Evolutionary conservation across 1,140 invertebrate species (phyloP), one percentile per base, ranked within the genome.

Genomic region (Homalodisca vitripennis): DNA sequence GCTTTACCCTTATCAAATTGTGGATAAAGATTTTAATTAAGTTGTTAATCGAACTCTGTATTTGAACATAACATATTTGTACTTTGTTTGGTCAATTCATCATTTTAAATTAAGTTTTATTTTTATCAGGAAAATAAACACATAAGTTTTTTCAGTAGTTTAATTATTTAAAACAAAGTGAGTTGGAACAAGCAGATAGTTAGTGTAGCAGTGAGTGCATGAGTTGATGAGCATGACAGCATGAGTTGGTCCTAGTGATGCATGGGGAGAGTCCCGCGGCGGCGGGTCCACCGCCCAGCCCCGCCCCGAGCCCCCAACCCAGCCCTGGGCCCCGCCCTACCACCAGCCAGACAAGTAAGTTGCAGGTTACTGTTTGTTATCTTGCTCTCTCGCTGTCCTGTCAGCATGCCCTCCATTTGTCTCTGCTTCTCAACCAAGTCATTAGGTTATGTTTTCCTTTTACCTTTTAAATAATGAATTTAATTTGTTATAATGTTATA

Each of bases 311-410:
- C 3, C 3, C 48, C 6, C 3, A 51, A 51, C 48, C 48, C 17
- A 14, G 2, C 3, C 6, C 2, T 12, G 3, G 2, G n/a, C 48
- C 48, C 14, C 6, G 22, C 17, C 48, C 48, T 3, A 20, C 48
- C 48, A 51, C 48, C 48, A 51, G 48, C 48, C 48, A 51, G 22
- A 3, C 48, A 51, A 51, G 48, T 51, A 51, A 51, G 48, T 51
- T 22, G n/a, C 3, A 20, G 48, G 48, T 51, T 51, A 51, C n/a
- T 51, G 48, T 51, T 51, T n/a, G 14, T 41, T 17, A 10, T 41
- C 6, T 41, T 10, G 6, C 2, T 20, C 48, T 51, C 48, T 51
- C n/a, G n/a, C n/a, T n/a, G n/a, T n/a, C n/a, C n/a, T n/a, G n/a
- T n/a, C n/a, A n/a, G n/a, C n/a, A n/a, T n/a, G n/a, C n/a, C n/a